Base-by-base conservation (phyloP, 2,888 invertebrate genomes). In the Netelia melanura region DNA sequence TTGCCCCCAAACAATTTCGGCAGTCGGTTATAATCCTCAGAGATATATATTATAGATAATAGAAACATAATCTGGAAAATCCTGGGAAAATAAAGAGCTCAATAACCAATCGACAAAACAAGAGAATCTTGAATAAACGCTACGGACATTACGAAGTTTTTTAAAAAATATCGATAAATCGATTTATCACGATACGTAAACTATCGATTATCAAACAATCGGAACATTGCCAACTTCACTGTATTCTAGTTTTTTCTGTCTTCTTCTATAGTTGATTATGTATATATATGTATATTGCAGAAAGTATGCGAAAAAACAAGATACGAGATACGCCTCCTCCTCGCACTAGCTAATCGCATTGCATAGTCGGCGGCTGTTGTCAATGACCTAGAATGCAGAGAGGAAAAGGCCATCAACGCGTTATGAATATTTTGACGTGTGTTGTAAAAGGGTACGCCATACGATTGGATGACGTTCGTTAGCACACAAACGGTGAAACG, bases 401-500 rank as follows among this genome's bases (percentile, higher is more conserved):
- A 64, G 81, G 80, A 67, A 85, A 86, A 81, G 85, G 79, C 85
- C 70, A 58, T 83, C 77, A 79, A 86, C 86, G 83, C 85, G 85
- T 82, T 83, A 83, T 83, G 86, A 86, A 81, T 86, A 86, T 81
- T 86, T 83, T 83, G 74, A 81, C 54, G 81, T 67, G 80, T 78
- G 80, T 78, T 77, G 77, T 72, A 76, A 83, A 86, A 80, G 84
- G 83, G 25, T 77, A 68, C 62, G 75, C 67, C 72, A 71, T 56
- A 56, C 70, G 81, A 80, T 75, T 85, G 77, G 81, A 83, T 85
- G 83, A 86, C 82, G 84, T 85, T 83, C 65, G 72, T 78, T 5
- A 80, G 48, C 79, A 38, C 58, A 54, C 58, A 48, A 61, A 38
- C 43, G 62, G 62, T 65, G 68, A 56, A 67, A 74, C 77, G 62